Conservation (phyloP, 2,113 vertebrate genomes). For the Halcyon malimbica region DNA sequence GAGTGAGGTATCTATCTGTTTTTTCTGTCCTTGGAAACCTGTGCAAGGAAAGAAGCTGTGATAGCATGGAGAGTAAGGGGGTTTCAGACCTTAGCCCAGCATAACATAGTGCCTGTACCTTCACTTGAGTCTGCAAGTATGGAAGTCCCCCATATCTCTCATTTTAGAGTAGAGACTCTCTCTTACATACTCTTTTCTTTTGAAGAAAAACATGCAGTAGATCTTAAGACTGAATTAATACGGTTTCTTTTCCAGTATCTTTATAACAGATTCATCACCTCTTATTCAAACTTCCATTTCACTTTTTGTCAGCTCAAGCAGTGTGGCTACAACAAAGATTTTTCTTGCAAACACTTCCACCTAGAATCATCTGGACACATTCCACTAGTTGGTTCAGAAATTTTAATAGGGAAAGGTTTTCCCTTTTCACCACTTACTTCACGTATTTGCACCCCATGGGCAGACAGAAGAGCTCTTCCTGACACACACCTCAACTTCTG, state of each 20-base stretch:
- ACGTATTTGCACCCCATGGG: neutral
- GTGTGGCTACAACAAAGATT: neutral
- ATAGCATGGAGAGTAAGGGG: fast-evolving
- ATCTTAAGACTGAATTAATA: neutral
- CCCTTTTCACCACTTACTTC: neutral
- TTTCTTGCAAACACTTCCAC: neutral
- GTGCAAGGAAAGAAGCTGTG: neutral
- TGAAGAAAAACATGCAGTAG: neutral
- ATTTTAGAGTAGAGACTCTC: neutral
- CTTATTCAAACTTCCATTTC: neutral
- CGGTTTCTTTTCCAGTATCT: neutral
- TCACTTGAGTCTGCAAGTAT: neutral
- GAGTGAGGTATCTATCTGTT: neutral
- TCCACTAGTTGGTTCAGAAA: neutral
- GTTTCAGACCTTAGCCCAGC: neutral
- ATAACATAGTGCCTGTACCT: fast-evolving
- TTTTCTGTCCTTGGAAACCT: neutral
- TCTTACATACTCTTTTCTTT: neutral
- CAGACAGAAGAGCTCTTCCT: neutral
- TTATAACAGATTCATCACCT: fast-evolving
- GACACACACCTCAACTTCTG: neutral
- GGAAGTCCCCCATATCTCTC: neutral
- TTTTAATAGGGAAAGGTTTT: neutral
- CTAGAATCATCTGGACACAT: neutral
- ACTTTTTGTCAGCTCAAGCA: neutral